Evolutionary conservation across 2,113 vertebrate genomes (phyloP).

Genomic region (Aspidoscelis tigris): DNA sequence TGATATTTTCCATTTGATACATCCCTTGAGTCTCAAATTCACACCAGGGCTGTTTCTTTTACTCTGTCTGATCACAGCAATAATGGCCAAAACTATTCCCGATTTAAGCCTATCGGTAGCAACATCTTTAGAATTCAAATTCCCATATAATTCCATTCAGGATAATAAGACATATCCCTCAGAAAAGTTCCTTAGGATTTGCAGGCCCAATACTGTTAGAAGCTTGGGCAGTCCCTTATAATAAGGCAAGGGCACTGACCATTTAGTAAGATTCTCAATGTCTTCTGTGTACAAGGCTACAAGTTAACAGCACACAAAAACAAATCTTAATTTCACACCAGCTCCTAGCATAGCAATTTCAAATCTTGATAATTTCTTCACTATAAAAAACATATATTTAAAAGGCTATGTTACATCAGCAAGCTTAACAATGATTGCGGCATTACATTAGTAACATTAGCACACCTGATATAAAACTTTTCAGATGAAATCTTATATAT

Average conservation of each 20-base stretch:
- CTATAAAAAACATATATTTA: conserved; percentile 58
- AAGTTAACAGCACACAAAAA: conserved; percentile 58
- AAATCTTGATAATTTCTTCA: conserved; percentile 42
- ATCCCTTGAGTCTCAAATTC: no score
- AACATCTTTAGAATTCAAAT: background rate
- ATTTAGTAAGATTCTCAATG: conserved; percentile 48
- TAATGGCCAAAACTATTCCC: no score
- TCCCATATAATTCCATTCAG: background rate
- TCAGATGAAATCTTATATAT: conserved; percentile 56
- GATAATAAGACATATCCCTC: background rate
- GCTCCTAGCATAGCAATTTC: conserved; percentile 53
- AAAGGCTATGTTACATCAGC: conserved; percentile 57
- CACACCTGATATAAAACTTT: conserved; percentile 49
- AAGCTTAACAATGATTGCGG: conserved; percentile 52
- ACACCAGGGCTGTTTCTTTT: no score
- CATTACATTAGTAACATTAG: conserved; percentile 40
- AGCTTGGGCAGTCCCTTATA: conserved; percentile 43
- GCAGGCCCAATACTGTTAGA: conserved; percentile 1
- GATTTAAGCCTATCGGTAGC: background rate
- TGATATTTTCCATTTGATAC: no score
- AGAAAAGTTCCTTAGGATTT: background rate
- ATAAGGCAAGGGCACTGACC: conserved; percentile 65
- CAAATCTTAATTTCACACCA: conserved; percentile 52
- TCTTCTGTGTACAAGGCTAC: conserved; percentile 36
- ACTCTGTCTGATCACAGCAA: no score